Base-by-base conservation (phyloP, 2,113 vertebrate species). In the Elanus axillaris region DNA sequence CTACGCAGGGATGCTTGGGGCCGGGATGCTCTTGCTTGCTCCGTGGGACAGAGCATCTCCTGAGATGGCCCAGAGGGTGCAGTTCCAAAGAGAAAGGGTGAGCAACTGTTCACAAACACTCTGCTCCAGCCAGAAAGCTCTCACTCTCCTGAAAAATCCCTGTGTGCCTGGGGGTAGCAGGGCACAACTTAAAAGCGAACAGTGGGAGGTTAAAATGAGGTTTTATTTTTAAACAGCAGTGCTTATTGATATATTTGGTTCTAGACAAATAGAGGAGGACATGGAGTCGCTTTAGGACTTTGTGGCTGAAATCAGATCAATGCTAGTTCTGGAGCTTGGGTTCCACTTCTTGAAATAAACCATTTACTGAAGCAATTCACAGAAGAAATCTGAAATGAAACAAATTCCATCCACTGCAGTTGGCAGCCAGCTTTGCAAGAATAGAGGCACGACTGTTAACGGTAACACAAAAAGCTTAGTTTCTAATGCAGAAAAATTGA, bases 341-440 rank as follows among this genome's bases (percentile, higher is more conserved):
- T 48, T 66, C 76, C 50, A 4, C 27, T 48, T 69, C 84, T 60
- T 9, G 84, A 79, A 96, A 92, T 43, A 85, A 89, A 79, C 25
- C 50, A 32, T 67, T 59, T 9, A 23, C 72, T 64, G 72, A 91
- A 82, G 72, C 56, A 74, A 52, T 66, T 79, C 62, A 56, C 69
- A 90, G 82, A 25, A 38, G 59, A 56, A 68, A 74, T 43, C 26
- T 32, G 6, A 63, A 93, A 45, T 32, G 63, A 95, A 53, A 82
- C 34, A 25, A 83, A 83, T 74, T n/a, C 84, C 85, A 72, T 32
- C 63, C 58, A 7, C 75, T 74, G 66, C 85, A 67, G 59, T 31
- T 71, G 85, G 82, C 92, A 95, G 88, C 29, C 79, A 84, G 78
- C 19, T 73, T 71, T 75, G 32, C 59, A 73, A 59, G 72, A 95